These are phyloP conservation scores for Cotesia chilonis DNA, from an alignment of 1,140 invertebrate species.

Conservation along the genomic window DNA sequence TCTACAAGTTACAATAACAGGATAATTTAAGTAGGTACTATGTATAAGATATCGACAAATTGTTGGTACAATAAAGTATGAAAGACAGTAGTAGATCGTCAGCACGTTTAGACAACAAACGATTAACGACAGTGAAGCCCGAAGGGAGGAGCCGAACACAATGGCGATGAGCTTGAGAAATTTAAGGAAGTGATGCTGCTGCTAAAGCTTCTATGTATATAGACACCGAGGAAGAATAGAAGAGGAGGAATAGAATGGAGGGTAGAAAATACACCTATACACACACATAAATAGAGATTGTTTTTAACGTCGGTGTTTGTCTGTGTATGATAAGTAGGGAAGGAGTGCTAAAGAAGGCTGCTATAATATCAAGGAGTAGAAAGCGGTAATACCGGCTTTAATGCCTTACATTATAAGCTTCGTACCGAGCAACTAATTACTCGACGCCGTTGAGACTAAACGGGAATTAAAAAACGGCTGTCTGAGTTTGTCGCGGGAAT, in stretches of 20 bases:
- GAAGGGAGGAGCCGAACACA: constrained; percentile 43
- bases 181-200: constrained; percentile 16
- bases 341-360: constrained; percentile 33
- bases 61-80: constrained; percentile 31
- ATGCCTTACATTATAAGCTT: constrained; percentile 57
- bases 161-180: constrained; percentile 46
- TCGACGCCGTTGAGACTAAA: constrained; percentile 63
- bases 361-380: constrained; percentile 10
- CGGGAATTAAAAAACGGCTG: constrained; percentile 62
- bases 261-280: constrained; percentile 33
- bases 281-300: constrained; percentile 18
- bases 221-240: constrained; percentile 41
- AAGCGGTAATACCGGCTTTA: constrained; percentile 40
- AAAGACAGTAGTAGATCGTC: constrained; percentile 36
- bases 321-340: constrained; percentile 25
- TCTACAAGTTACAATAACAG: no score
- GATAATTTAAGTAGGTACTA: no score
- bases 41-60: constrained; percentile 16
- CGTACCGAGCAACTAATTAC: constrained; percentile 62
- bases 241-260: constrained; percentile 42
- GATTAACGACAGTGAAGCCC: constrained; percentile 57
- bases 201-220: not conserved
- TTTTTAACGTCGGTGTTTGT: not conserved
- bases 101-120: constrained; percentile 61
- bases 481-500: constrained; percentile 45